Percentiles rank a stretch among this genome's conserved stretches.
These are phyloP conservation scores for Andrena fulva DNA, from an alignment of 2,888 invertebrate genomes.

Conservation along the genomic window DNA sequence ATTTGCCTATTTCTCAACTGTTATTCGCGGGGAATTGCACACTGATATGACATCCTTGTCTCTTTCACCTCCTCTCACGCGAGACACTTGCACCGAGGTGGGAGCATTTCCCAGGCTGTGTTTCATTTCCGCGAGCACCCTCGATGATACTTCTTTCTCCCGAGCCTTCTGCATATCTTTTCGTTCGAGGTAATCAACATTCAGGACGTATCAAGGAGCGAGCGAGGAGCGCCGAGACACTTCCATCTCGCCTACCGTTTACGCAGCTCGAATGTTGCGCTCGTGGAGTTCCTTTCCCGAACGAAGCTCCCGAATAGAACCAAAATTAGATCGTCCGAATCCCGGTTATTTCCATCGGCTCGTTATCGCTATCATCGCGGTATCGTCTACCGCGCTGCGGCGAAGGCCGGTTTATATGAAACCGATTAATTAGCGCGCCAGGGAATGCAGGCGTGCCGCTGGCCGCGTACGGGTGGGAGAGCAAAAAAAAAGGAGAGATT, in stretches of 20 bases:
- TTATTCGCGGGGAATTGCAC: too few relatives aligned
- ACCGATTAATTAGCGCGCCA: constrained; percentile 28
- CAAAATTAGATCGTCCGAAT: constrained; percentile 35
- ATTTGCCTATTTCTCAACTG: too few relatives aligned
- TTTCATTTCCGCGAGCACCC: too few relatives aligned
- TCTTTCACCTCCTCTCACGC: too few relatives aligned
- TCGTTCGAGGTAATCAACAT: neutral
- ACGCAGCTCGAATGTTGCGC: neutral
- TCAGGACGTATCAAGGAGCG: too few relatives aligned
- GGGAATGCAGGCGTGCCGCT: neutral
- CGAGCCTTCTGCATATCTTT: neutral
- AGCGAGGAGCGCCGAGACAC: too few relatives aligned
- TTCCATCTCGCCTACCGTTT: neutral
- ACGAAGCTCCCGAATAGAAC: constrained; percentile 19
- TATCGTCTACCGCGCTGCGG: constrained; percentile 19
- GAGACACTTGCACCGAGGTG: too few relatives aligned
- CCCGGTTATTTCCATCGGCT: constrained; percentile 33
- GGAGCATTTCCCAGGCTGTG: too few relatives aligned
- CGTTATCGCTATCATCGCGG: constrained; percentile 29
- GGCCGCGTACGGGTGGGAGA: neutral
- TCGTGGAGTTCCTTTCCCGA: neutral
- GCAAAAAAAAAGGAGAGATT: constrained; percentile 3
- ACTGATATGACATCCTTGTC: too few relatives aligned
- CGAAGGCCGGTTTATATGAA: neutral
- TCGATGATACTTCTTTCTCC: too few relatives aligned